Evolutionary conservation across 2,113 vertebrate genomes (phyloP).

Genomic region (Hippocampus guttulatus): DNA sequence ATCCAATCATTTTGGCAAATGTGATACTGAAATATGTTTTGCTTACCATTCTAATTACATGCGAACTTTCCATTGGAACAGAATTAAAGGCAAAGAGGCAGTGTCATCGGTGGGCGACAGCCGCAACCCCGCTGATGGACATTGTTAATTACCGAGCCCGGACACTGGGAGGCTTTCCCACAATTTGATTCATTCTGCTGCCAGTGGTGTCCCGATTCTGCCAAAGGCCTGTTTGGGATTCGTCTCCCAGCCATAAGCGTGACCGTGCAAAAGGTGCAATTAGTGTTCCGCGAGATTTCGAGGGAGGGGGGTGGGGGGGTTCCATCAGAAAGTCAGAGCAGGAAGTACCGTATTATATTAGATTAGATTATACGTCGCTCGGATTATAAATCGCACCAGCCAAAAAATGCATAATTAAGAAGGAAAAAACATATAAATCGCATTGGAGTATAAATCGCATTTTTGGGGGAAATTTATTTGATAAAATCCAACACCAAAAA

Average conservation of each 20-base stretch:
- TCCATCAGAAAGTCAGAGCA: background rate
- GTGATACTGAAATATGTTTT: constrained; percentile 11
- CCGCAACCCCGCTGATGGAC: constrained; percentile 58
- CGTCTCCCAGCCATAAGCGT: constrained; percentile 30
- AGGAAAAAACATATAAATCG: too few relatives aligned
- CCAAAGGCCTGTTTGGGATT: constrained; percentile 53
- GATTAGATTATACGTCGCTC: too few relatives aligned
- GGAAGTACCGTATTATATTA: background rate
- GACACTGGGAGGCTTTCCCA: constrained; percentile 32
- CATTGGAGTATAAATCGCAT: too few relatives aligned
- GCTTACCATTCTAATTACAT: constrained; percentile 50
- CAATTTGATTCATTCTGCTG: constrained; percentile 51
- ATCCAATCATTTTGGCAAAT: constrained; percentile 25
- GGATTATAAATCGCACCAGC: too few relatives aligned
- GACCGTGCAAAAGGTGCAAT: constrained; percentile 32
- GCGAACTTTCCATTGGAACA: constrained; percentile 50
- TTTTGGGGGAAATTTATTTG: too few relatives aligned
- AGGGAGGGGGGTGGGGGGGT: background rate
- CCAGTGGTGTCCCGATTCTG: constrained; percentile 55
- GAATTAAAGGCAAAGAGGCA: constrained; percentile 36
- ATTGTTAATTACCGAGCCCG: constrained; percentile 65
- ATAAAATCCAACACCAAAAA: too few relatives aligned
- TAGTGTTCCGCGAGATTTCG: constrained; percentile 9
- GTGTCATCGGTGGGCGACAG: constrained; percentile 8
- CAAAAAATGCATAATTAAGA: too few relatives aligned